Percentiles rank a stretch among this genome's conserved stretches.
phyloP scores from a whole-genome alignment of 2,888 invertebrate species.

The Nemotelus nigrinus region DNA sequence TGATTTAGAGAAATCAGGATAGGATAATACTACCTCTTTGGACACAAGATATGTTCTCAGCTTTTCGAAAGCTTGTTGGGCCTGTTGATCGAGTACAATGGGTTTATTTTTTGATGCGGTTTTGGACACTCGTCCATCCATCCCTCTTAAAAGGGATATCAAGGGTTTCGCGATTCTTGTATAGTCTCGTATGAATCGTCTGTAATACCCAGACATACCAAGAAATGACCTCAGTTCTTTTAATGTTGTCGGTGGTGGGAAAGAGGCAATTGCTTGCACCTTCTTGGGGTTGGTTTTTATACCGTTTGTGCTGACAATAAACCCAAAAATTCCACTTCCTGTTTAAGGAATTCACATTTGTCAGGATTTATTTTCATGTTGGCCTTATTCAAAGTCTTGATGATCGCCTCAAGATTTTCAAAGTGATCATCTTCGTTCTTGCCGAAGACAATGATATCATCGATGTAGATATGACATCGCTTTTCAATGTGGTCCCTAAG shows the following conservation, averaged over 20 bases:
- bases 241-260: slow-evolving; percentile 22
- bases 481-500: slow-evolving; percentile 16
- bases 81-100: neutral
- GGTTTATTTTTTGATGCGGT: slow-evolving; percentile 43
- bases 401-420: neutral
- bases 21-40: slow-evolving; percentile 21
- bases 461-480: slow-evolving; percentile 13
- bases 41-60: slow-evolving; percentile 25
- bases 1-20: neutral
- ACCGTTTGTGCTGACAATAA: slow-evolving; percentile 14
- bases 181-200: neutral
- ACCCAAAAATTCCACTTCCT: neutral
- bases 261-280: neutral
- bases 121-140: slow-evolving; percentile 47
- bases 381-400: neutral
- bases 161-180: neutral
- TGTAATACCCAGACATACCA: slow-evolving; percentile 1
- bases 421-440: slow-evolving; percentile 14
- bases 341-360: slow-evolving; percentile 26
- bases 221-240: slow-evolving; percentile 27
- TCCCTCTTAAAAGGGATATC: slow-evolving; percentile 29
- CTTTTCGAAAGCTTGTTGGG: no score
- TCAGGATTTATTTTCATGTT: slow-evolving; percentile 12
- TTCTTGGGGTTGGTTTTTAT: slow-evolving; percentile 17
- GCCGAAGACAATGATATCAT: slow-evolving; percentile 21